phyloP scores from a whole-genome alignment of 2,888 invertebrate species.

The Portevinia maculata region DNA sequence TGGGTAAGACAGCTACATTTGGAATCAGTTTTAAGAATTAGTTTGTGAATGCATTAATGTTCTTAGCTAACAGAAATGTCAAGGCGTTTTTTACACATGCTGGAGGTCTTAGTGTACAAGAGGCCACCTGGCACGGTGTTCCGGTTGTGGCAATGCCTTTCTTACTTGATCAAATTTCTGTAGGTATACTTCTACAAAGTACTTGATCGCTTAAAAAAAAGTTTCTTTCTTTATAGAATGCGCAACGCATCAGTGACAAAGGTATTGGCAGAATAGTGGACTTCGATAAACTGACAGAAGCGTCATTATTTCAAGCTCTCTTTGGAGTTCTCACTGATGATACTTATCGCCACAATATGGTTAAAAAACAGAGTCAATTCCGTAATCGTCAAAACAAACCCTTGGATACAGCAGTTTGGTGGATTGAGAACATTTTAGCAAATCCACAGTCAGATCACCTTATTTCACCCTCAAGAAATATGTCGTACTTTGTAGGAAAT shows the following conservation, averaged over 20 bases:
- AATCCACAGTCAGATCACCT: slow-evolving; percentile 84
- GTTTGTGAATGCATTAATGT: not conserved
- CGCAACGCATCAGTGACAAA: slow-evolving; percentile 10
- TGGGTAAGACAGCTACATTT: slow-evolving; percentile 83
- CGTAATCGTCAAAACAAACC: slow-evolving; percentile 84
- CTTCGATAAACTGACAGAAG: slow-evolving; percentile 55
- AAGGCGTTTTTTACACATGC: slow-evolving; percentile 76
- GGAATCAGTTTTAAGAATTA: no score
- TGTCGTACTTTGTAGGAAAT: slow-evolving; percentile 82
- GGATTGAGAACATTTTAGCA: slow-evolving; percentile 85
- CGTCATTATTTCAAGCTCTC: slow-evolving; percentile 32
- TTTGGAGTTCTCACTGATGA: slow-evolving; percentile 66
- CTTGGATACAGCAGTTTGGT: slow-evolving; percentile 84
- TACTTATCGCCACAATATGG: slow-evolving; percentile 77
- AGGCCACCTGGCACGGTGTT: slow-evolving; percentile 76
- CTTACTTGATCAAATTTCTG: slow-evolving; percentile 75
- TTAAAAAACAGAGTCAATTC: slow-evolving; percentile 82
- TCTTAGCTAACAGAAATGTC: slow-evolving; percentile 71
- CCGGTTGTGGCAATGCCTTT: slow-evolving; percentile 76
- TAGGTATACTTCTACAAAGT: no score
- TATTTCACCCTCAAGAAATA: slow-evolving; percentile 80
- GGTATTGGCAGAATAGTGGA: slow-evolving; percentile 64
- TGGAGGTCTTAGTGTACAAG: slow-evolving; percentile 76
- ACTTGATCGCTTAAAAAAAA: no score
- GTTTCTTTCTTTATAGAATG: slow-evolving; percentile 28